Base-by-base conservation (phyloP, 53 echinoderm and acorn worm species). In the Temnopleurus reevesii region DNA sequence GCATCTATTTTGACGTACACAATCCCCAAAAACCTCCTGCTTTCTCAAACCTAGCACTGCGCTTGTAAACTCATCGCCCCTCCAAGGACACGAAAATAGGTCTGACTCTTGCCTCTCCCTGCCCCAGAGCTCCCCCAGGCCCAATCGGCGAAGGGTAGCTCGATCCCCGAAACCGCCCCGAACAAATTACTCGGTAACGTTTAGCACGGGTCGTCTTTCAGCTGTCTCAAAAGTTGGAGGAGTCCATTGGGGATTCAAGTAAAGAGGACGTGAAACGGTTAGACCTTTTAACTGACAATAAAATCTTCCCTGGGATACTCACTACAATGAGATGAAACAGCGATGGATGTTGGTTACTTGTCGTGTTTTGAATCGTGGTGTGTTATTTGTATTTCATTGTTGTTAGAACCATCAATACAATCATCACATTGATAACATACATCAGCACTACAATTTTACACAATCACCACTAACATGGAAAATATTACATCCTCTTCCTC, bases 141-240 rank as follows among this genome's bases (percentile, higher is more conserved):
- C 71, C 71, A 41, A 71, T 71, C 71, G n/a, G 23, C 3, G n/a
- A 18, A 8, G 1, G n/a, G 71, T 38, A 71, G 71, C 41, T 41
- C 71, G 71, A 71, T 71, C 71, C 41, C 71, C 71, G 71, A 71
- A 71, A 71, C 71, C 71, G 71, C 71, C 71, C 23, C 71, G 71
- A 71, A 71, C 71, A 71, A 71, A 71, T 71, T 71, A 71, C 38
- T 21, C 5, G 71, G 71, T 71, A 71, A 71, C 71, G 71, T 71
- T 71, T 71, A 71, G 71, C 71, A 10, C 9, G 71, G 71, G n/a
- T 71, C 71, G 41, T 71, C 71, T 71, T 71, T 38, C 71, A 71
- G 41, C 21, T 6, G 71, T 19, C 19, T n/a, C 71, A 27, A 71
- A 41, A 71, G 36, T 21, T 71, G 43, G 41, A 71, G 71, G 71